Conservation (phyloP, 2,113 vertebrate genomes). For the Vireo altiloquus region DNA sequence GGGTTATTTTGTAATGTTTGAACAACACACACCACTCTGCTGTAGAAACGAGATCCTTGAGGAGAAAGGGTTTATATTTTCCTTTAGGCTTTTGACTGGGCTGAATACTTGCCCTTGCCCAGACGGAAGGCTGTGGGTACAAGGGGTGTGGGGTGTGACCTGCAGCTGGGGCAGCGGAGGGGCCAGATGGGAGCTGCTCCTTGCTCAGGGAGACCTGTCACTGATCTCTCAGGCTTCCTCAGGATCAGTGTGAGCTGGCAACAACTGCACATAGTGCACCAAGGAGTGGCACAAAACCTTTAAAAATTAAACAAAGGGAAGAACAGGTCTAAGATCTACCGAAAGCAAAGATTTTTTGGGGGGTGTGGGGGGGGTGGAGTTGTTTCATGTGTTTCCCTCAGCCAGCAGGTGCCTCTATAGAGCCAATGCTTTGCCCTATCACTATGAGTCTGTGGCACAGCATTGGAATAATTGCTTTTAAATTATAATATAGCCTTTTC, state of each 20-base stretch:
- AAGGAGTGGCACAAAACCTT: background rate
- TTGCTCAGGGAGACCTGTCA: background rate
- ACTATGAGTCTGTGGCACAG: background rate
- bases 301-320: background rate
- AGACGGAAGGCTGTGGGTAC: background rate
- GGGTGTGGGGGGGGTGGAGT: too few relatives aligned
- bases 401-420: constrained; percentile 69
- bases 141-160: background rate
- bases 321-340: background rate
- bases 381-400: constrained; percentile 27
- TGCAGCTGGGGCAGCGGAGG: background rate
- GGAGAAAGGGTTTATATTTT: background rate
- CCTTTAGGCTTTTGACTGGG: background rate
- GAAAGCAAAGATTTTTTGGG: background rate
- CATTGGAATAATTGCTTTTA: constrained; percentile 36
- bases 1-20: constrained; percentile 19
- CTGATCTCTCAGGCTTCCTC: background rate
- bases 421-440: constrained; percentile 9
- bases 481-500: background rate
- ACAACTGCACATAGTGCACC: background rate
- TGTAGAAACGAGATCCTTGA: background rate
- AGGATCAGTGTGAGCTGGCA: background rate
- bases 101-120: background rate
- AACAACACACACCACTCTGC: background rate
- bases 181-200: background rate